Evolutionary conservation across 2,797 vertebrate species (phyloP).

Genomic region (Cetoscarus ocellatus): DNA sequence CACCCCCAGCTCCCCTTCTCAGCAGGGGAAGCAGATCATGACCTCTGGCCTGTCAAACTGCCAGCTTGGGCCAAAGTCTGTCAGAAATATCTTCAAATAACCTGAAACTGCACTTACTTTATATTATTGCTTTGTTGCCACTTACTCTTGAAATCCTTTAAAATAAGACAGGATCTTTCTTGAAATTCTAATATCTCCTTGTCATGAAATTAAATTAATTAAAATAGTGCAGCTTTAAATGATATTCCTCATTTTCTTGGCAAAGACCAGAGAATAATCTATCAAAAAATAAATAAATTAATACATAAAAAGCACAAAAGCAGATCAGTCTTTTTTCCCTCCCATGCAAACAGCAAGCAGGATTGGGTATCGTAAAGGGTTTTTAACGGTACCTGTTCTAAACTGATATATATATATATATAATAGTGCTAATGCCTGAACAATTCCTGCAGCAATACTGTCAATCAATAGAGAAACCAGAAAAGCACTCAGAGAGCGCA

Average conservation of each 20-base stretch:
- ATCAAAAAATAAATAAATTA: not conserved
- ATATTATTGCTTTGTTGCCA: conserved; percentile 1
- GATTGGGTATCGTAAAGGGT: too few relatives aligned
- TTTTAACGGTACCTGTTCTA: too few relatives aligned
- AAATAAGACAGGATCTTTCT: not conserved
- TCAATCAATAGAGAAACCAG: too few relatives aligned
- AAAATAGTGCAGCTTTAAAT: not conserved
- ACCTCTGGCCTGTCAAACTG: conserved; percentile 54
- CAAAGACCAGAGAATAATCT: not conserved
- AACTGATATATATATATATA: too few relatives aligned
- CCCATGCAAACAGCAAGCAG: too few relatives aligned
- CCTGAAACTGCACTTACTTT: conserved; percentile 21
- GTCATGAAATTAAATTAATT: not conserved
- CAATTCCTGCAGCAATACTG: too few relatives aligned
- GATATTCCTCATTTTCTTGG: not conserved
- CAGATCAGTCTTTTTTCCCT: not conserved
- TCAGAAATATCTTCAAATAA: conserved; percentile 56
- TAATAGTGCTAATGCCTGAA: too few relatives aligned
- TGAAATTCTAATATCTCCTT: not conserved
- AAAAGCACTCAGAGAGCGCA: too few relatives aligned
- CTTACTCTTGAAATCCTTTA: conserved; percentile 12
- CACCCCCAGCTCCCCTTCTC: conserved; percentile 63
- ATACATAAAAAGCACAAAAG: conserved; percentile 32
- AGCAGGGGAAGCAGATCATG: conserved; percentile 57
- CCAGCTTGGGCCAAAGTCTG: conserved; percentile 26